Evolutionary conservation across 2,113 vertebrate species (phyloP).

Genomic region (Taurulus bubalis): DNA sequence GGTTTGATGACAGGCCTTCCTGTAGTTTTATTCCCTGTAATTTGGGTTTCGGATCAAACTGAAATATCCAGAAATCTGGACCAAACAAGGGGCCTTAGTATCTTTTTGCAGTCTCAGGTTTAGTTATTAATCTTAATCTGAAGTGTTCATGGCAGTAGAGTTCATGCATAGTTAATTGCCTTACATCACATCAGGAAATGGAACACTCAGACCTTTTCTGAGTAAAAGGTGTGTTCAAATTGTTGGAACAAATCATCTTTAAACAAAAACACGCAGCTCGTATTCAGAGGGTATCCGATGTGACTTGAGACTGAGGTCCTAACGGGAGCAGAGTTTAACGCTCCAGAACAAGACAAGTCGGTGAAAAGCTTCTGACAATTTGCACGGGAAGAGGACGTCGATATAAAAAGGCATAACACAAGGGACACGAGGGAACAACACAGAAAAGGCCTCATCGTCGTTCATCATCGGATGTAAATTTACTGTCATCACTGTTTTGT

Average conservation of each 20-base stretch:
- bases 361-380: not conserved
- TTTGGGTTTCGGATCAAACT: not conserved
- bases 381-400: not conserved
- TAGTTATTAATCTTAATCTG: not conserved
- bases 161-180: slow-evolving; percentile 9
- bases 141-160: not conserved
- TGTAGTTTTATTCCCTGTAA: no score
- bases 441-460: not conserved
- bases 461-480: not conserved
- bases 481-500: not conserved
- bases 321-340: not conserved
- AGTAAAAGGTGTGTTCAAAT: not conserved
- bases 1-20: no score
- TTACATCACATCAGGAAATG: not conserved
- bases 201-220: not conserved
- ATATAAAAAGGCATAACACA: no score
- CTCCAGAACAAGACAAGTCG: not conserved
- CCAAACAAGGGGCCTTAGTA: not conserved
- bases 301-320: not conserved
- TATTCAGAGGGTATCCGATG: not conserved
- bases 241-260: not conserved
- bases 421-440: not conserved
- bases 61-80: no score
- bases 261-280: not conserved
- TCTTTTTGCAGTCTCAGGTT: not conserved